Evolutionary conservation across 2,113 vertebrate species (phyloP).

Genomic region (Neodontobutis hainanensis): DNA sequence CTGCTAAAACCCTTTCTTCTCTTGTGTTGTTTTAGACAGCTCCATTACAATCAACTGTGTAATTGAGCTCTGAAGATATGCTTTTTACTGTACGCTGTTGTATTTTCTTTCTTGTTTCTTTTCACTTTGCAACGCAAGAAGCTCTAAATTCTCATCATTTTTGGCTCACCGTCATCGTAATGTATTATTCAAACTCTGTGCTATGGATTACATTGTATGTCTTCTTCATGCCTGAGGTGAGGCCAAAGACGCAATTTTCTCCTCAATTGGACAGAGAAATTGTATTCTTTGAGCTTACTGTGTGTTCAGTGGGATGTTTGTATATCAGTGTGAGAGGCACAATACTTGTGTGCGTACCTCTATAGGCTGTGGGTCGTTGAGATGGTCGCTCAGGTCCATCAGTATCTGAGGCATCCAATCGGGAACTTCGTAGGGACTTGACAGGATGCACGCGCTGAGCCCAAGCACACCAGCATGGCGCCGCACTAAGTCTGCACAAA

Average conservation of each 20-base stretch:
- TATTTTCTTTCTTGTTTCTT: constrained; percentile 42
- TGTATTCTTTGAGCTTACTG: constrained; percentile 53
- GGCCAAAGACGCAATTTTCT: constrained; percentile 68
- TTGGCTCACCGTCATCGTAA: constrained; percentile 35
- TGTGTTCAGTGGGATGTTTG: constrained; percentile 35
- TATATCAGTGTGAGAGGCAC: constrained; percentile 68
- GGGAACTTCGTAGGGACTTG: constrained; percentile 95
- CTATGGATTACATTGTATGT: constrained; percentile 60
- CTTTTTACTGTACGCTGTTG: constrained; percentile 24
- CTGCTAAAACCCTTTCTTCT: background rate
- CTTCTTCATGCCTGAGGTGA: constrained; percentile 61
- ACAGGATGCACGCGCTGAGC: constrained; percentile 92
- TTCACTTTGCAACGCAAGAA: constrained; percentile 50
- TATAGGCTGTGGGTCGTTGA: constrained; percentile 96
- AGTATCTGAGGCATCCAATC: constrained; percentile 98
- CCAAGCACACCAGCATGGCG: constrained; percentile 95
- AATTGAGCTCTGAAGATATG: constrained; percentile 16
- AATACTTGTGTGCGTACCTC: constrained; percentile 89
- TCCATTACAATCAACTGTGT: background rate
- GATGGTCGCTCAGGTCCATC: constrained; percentile 94
- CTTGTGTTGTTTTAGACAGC: background rate
- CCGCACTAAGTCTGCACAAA: constrained; percentile 86
- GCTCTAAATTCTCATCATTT: constrained; percentile 52
- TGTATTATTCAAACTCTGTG: constrained; percentile 57
- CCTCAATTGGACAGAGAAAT: constrained; percentile 75